Percentiles rank a stretch among this genome's conserved stretches.
These are phyloP conservation scores for Coreius guichenoti DNA, from an alignment of 2,797 vertebrate species.

Conservation along the genomic window DNA sequence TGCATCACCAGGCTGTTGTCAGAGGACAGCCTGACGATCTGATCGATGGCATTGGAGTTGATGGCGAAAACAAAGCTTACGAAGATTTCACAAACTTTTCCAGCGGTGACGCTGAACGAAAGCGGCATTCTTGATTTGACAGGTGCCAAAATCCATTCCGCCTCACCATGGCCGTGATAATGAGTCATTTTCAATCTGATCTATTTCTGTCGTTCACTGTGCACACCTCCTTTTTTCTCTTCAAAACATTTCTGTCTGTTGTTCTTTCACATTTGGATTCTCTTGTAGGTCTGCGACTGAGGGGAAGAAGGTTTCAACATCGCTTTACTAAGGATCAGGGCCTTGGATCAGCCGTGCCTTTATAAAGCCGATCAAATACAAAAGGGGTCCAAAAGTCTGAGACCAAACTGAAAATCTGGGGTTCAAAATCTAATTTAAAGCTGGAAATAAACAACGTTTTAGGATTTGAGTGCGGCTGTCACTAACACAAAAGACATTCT, in stretches of 20 bases:
- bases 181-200: conserved; percentile 53
- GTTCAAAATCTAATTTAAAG: conserved; percentile 15
- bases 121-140: conserved; percentile 45
- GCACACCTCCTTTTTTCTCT: conserved; percentile 12
- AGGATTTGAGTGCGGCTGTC: conserved; percentile 2
- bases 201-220: conserved; percentile 46
- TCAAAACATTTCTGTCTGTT: background rate
- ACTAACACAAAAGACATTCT: background rate
- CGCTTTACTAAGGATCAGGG: conserved; percentile 21
- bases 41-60: conserved; percentile 42
- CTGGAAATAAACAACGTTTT: background rate
- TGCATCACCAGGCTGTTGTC: conserved; percentile 37
- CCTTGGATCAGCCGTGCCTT: conserved; percentile 23
- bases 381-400: conserved; percentile 30
- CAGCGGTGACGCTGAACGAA: conserved; percentile 28
- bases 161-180: conserved; percentile 47
- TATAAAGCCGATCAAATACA: conserved; percentile 31
- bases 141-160: conserved; percentile 43
- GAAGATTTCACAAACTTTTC: conserved; percentile 42
- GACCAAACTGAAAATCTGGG: background rate
- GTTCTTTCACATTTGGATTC: background rate
- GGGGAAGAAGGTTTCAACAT: conserved; percentile 16
- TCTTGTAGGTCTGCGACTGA: background rate
- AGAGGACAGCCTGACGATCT: conserved; percentile 31
- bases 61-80: conserved; percentile 32